Evolutionary conservation across 92 coral and sea anemone species (phyloP).

Genomic region (Porites rus): DNA sequence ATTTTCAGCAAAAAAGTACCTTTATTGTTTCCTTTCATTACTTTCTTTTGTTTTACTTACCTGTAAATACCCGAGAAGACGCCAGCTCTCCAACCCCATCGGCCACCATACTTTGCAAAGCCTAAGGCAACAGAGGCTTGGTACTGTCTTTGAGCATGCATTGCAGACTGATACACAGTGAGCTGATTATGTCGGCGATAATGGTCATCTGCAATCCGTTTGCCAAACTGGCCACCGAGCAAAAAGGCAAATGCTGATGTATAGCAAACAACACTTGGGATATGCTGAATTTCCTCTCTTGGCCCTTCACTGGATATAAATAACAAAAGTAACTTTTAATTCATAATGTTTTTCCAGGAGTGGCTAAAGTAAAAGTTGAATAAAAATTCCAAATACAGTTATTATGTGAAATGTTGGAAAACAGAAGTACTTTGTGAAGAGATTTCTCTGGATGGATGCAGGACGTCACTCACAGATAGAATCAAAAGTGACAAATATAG

Average conservation of each 20-base stretch:
- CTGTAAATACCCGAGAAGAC: constrained; percentile 94
- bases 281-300: constrained; percentile 78
- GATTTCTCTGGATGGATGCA: no score
- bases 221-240: constrained; percentile 95
- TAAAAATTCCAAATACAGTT: no score
- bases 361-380: no score
- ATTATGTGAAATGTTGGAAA: no score
- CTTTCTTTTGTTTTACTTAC: constrained; percentile 5
- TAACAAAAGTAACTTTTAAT: background rate
- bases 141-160: constrained; percentile 92
- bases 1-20: no score
- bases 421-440: no score
- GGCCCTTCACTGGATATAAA: constrained; percentile 55
- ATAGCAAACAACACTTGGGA: constrained; percentile 80
- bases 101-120: constrained; percentile 90
- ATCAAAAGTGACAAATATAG: no score
- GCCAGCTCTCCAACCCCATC: constrained; percentile 99
- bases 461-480: no score
- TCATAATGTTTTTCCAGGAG: no score
- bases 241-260: constrained; percentile 90
- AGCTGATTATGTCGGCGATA: constrained; percentile 80
- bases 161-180: constrained; percentile 84
- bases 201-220: constrained; percentile 80
- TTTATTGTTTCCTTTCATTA: no score
- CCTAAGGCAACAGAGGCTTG: constrained; percentile 87